A percentile compares a stretch with the other conserved stretches of the same genome.
phyloP scores from a whole-genome alignment of 2,113 vertebrate species.

The Gadus macrocephalus region DNA sequence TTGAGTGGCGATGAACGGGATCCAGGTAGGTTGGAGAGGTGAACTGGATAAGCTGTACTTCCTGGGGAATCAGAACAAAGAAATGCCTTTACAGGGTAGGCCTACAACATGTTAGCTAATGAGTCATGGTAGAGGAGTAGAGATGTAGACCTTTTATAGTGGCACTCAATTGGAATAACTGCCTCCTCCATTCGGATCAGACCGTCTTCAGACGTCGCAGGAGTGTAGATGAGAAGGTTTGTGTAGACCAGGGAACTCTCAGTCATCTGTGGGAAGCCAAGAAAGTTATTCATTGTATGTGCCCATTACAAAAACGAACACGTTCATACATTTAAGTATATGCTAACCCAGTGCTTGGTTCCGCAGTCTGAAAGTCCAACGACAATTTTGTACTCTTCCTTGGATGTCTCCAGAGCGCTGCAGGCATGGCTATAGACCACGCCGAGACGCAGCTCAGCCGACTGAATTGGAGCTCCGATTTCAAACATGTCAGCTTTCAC shows the following conservation, averaged over 20 bases:
- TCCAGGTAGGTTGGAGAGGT: constrained; percentile 55
- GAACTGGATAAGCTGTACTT: constrained; percentile 60
- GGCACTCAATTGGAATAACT: constrained; percentile 64
- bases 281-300: neutral
- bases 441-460: constrained; percentile 49
- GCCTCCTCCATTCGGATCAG: constrained; percentile 61
- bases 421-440: constrained; percentile 34
- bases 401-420: constrained; percentile 19
- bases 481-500: constrained; percentile 60
- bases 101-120: neutral
- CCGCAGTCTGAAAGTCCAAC: constrained; percentile 53
- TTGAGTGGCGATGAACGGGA: constrained; percentile 53
- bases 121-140: neutral
- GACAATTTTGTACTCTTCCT: constrained; percentile 44
- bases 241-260: constrained; percentile 57
- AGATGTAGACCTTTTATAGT: constrained; percentile 53
- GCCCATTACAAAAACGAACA: neutral
- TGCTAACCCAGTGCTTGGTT: constrained; percentile 58
- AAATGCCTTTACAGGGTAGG: neutral
- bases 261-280: constrained; percentile 44
- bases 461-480: constrained; percentile 36
- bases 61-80: constrained; percentile 27
- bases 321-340: neutral
- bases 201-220: constrained; percentile 33
- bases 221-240: constrained; percentile 61